Conservation (phyloP, 2,797 vertebrate species). For the Rhinatrema bivittatum region DNA sequence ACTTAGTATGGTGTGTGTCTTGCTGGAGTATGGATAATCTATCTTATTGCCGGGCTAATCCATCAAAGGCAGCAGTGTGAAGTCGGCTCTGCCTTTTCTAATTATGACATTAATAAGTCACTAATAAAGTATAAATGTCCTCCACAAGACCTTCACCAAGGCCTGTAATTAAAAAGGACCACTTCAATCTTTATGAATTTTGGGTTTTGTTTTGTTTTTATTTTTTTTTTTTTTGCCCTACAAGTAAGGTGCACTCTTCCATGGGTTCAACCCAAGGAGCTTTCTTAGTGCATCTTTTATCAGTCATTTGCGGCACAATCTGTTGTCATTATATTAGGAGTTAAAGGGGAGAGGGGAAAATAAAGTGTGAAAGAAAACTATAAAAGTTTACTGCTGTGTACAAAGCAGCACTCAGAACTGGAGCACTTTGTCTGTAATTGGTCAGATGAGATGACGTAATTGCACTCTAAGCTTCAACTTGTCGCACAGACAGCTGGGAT, state of each 20-base stretch:
- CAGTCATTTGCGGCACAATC: not conserved
- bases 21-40: constrained; percentile 40
- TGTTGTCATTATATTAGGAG: too few species aligned
- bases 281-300: not conserved
- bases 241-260: not conserved
- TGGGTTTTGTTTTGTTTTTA: too few species aligned
- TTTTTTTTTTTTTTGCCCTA: not conserved
- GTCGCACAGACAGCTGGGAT: too few species aligned
- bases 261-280: not conserved
- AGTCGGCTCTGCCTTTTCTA: constrained; percentile 71
- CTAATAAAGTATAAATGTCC: constrained; percentile 59
- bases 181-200: not conserved
- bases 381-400: too few species aligned
- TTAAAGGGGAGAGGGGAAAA: too few species aligned
- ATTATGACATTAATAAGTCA: constrained; percentile 80
- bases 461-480: too few species aligned
- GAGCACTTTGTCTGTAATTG: too few species aligned
- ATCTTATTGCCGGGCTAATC: constrained; percentile 61
- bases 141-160: constrained; percentile 26
- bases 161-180: not conserved
- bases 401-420: too few species aligned
- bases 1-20: constrained; percentile 17
- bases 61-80: constrained; percentile 66
- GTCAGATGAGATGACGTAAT: too few species aligned
- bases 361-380: too few species aligned